phyloP scores from a whole-genome alignment of 2,888 invertebrate genomes.

The Pherbina coryleti region DNA sequence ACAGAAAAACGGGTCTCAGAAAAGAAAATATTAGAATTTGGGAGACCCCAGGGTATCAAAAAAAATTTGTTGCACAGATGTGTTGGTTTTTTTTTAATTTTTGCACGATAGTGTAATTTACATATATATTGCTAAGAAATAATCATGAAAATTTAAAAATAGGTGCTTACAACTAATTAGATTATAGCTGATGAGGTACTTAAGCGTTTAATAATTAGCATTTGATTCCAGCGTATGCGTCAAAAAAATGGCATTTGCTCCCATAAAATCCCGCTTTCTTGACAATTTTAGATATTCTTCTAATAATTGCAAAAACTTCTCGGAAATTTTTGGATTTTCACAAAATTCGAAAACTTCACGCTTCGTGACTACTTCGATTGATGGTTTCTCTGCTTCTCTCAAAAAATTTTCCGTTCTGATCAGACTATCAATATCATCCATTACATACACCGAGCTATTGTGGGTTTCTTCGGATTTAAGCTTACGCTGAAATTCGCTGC shows the following conservation, averaged over 20 bases:
- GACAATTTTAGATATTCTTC: neutral
- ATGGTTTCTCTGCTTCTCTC: slow-evolving; percentile 17
- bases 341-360: neutral
- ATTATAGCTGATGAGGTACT: neutral
- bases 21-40: too few species aligned
- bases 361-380: neutral
- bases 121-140: neutral
- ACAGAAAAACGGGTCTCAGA: too few species aligned
- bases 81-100: too few species aligned
- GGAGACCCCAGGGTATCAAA: too few species aligned
- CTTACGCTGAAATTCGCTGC: slow-evolving; percentile 75
- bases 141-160: neutral
- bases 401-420: slow-evolving; percentile 41
- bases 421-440: slow-evolving; percentile 44
- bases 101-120: too few species aligned
- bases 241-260: neutral
- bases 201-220: neutral
- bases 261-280: neutral
- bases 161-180: neutral
- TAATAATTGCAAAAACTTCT: neutral
- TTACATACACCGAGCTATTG: slow-evolving; percentile 28
- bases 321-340: neutral
- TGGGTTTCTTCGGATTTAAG: slow-evolving; percentile 46
- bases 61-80: too few species aligned
- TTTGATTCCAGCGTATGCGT: neutral